Evolutionary conservation across 2,797 vertebrate genomes (phyloP).

Genomic region (Alcedo quadribrachys): DNA sequence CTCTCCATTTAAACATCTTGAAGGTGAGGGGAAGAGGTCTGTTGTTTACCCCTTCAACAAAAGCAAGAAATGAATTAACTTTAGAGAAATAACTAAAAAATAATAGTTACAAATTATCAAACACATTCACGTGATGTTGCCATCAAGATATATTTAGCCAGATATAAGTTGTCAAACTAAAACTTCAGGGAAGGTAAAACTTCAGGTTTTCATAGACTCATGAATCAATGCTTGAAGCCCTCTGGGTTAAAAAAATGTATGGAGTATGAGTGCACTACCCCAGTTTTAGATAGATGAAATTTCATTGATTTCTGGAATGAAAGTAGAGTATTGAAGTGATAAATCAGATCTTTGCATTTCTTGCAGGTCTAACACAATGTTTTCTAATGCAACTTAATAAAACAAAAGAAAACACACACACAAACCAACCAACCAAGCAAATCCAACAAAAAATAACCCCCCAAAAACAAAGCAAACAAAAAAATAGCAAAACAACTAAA

Average conservation of each 20-base stretch:
- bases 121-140: fast-evolving
- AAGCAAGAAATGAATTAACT: not conserved
- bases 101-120: not conserved
- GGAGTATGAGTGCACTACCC: not conserved
- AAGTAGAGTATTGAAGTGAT: not conserved
- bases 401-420: not conserved
- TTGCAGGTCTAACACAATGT: not conserved
- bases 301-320: not conserved
- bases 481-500: not conserved
- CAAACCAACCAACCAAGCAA: not conserved
- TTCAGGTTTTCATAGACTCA: not conserved
- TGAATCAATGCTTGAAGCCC: not conserved
- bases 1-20: not conserved
- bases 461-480: not conserved
- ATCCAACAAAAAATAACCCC: too few relatives aligned
- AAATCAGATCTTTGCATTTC: not conserved
- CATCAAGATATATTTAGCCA: not conserved
- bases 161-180: not conserved
- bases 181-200: not conserved
- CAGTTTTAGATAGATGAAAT: not conserved
- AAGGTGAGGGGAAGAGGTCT: not conserved
- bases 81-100: not conserved
- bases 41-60: not conserved
- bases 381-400: not conserved
- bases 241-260: not conserved